Percentiles rank a stretch among this genome's conserved stretches.
These are phyloP conservation scores for Fringilla coelebs DNA, from an alignment of 2,797 vertebrate species.

Conservation along the genomic window DNA sequence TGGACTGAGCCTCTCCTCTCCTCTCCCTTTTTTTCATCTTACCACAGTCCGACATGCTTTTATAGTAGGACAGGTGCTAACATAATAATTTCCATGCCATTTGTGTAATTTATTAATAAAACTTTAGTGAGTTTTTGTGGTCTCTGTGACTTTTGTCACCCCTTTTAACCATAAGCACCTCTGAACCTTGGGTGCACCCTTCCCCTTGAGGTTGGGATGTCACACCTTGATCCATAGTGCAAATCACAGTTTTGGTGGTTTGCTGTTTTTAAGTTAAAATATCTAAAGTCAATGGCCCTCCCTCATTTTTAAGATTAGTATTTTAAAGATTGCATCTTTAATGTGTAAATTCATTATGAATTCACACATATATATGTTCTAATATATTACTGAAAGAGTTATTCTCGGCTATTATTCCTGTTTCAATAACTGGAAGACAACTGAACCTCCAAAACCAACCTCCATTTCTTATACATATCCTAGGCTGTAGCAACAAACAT, in stretches of 20 bases:
- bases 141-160: not conserved
- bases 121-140: not conserved
- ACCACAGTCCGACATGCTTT: not conserved
- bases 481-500: not conserved
- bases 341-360: not conserved
- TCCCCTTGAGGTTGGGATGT: not conserved
- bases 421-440: not conserved
- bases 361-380: not conserved
- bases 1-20: not conserved
- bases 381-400: not conserved
- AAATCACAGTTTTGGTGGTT: not conserved
- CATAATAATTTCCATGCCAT: not conserved
- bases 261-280: not conserved
- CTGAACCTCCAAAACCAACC: not conserved
- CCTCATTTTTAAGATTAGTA: not conserved
- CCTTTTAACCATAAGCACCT: not conserved
- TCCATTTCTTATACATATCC: not conserved
- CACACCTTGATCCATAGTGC: not conserved
- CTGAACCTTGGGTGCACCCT: not conserved
- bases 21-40: too few species aligned
- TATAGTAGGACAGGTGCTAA: not conserved
- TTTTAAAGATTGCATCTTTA: not conserved
- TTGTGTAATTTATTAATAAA: not conserved
- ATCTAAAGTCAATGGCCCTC: not conserved
- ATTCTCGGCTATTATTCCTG: not conserved